Evolutionary conservation across 2,797 vertebrate species (phyloP), one percentile per base, ranked within the genome.

Genomic region (Salarias fasciatus): DNA sequence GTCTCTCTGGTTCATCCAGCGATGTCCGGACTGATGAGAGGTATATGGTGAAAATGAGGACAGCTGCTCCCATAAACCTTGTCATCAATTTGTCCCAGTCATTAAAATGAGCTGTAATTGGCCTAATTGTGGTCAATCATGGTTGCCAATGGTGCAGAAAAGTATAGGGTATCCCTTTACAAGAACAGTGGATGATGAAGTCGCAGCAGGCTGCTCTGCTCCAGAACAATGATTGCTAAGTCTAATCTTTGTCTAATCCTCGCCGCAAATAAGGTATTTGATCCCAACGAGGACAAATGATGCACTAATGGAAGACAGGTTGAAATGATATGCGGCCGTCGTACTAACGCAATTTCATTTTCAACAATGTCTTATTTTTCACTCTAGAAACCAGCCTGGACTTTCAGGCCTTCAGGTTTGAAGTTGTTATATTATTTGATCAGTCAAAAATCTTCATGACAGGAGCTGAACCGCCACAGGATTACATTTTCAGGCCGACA

Each of bases 31-130:
- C 54, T 75, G 69, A 82, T 80, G 69, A 74, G 72, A 74, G 61
- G 72, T 73, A 75, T 66, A 62, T n/a, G 40, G 56, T 69, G 63
- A 72, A 85, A 83, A 87, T 76, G 55, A 82, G 70, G 84, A 81
- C 84, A 80, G 80, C 83, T 83, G 82, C 49, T 69, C 56, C 59
- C 70, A 82, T 84, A 83, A 86, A 84, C 69, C 45, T 78, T 74
- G 79, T 89, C 85, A 72, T 89, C 88, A 89, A 89, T 90, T 89
- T 90, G 88, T 89, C 84, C 57, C 53, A 63, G 63, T 83, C 75
- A 86, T 91, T 89, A 86, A 82, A 86, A 84, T 63, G 70, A 79
- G 38, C 83, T 82, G 73, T 83, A 88, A 90, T 88, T 87, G 86
- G 72, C 72, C 80, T 86, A 87, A 89, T 88, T 89, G 85, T 49